Conservation (phyloP, 2,888 invertebrate genomes). For the Osedax frankpressi region DNA sequence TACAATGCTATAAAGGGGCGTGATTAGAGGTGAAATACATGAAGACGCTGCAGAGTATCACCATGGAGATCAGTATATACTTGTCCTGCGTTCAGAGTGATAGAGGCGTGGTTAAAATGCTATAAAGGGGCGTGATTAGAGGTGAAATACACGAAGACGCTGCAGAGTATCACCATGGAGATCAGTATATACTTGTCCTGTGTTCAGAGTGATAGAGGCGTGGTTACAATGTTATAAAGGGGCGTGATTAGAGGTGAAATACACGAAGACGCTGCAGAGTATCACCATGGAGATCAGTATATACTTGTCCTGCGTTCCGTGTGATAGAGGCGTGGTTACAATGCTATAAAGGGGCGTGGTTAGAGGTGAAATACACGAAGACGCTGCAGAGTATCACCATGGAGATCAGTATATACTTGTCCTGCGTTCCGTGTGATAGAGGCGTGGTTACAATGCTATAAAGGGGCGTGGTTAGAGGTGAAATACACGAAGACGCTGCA, state of each 20-base stretch:
- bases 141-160: conserved; percentile 30
- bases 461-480: too few species aligned
- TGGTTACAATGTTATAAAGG: background rate
- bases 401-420: conserved; percentile 30
- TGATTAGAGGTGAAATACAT: too few species aligned
- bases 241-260: too few species aligned
- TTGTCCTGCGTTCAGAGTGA: conserved; percentile 27
- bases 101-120: background rate
- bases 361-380: too few species aligned
- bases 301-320: conserved; percentile 30
- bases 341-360: too few species aligned
- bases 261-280: conserved; percentile 29
- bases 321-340: too few species aligned
- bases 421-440: too few species aligned
- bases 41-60: conserved; percentile 29
- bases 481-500: conserved; percentile 29
- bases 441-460: too few species aligned
- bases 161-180: conserved; percentile 30
- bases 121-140: background rate
- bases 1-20: background rate
- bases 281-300: conserved; percentile 30
- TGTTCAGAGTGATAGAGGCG: background rate
- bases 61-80: conserved; percentile 31
- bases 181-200: conserved; percentile 32
- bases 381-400: conserved; percentile 30